Percentiles rank a stretch among this genome's conserved stretches.
phyloP scores from a whole-genome alignment of 2,113 vertebrate genomes.

The Oncorhynchus gorbuscha region DNA sequence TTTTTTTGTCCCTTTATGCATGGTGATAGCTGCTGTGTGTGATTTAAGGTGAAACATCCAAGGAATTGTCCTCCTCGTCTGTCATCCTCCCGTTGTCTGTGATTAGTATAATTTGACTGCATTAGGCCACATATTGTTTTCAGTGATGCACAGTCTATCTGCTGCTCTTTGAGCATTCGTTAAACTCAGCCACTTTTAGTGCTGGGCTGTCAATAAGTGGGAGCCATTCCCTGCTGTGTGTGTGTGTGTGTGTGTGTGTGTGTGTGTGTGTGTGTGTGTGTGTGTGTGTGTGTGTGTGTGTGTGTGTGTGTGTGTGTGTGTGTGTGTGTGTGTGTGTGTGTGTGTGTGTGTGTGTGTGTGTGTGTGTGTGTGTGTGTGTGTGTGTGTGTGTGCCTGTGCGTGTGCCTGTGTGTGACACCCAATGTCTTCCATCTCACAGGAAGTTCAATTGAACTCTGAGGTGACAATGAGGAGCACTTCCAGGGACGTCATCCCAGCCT shows the following conservation, averaged over 20 bases:
- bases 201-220: not conserved
- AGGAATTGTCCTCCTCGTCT: slow-evolving; percentile 7
- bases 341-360: rapidly evolving
- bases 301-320: too few relatives aligned
- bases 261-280: too few relatives aligned
- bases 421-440: slow-evolving; percentile 67
- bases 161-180: slow-evolving; percentile 34
- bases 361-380: too few relatives aligned
- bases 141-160: slow-evolving; percentile 33
- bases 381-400: too few relatives aligned
- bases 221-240: too few relatives aligned
- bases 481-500: slow-evolving; percentile 67
- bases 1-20: slow-evolving; percentile 15
- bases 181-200: slow-evolving; percentile 12
- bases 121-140: slow-evolving; percentile 45
- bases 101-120: slow-evolving; percentile 50
- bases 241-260: too few relatives aligned
- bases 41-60: slow-evolving; percentile 43
- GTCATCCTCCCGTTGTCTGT: slow-evolving; percentile 44
- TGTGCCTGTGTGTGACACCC: slow-evolving; percentile 46
- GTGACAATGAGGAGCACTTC: slow-evolving; percentile 62
- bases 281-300: too few relatives aligned
- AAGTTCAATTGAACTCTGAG: slow-evolving; percentile 69
- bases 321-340: rapidly evolving
- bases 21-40: slow-evolving; percentile 15